phyloP scores from a whole-genome alignment of 2,113 vertebrate genomes.

The Seriola rivoliana region DNA sequence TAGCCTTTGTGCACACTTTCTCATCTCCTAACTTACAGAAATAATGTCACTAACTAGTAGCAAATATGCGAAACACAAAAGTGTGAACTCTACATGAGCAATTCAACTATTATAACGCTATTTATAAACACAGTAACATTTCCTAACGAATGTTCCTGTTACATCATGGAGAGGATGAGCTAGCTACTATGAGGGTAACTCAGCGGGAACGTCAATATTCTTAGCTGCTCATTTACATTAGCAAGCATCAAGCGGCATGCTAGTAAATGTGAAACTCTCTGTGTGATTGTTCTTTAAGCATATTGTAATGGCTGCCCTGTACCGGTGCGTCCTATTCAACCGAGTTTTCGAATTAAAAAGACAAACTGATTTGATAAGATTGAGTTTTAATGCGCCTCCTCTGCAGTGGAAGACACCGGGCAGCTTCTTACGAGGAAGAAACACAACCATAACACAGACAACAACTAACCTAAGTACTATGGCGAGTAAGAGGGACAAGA shows the following conservation, averaged over 20 bases:
- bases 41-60: fast-evolving
- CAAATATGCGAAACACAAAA: not conserved
- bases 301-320: constrained; percentile 33
- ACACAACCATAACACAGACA: not conserved
- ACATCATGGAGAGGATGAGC: not conserved
- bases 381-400: not conserved
- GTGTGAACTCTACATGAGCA: fast-evolving
- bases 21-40: fast-evolving
- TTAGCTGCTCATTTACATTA: not conserved
- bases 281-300: not conserved
- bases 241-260: not conserved
- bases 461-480: not conserved
- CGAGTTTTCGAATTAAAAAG: not conserved
- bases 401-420: not conserved
- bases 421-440: not conserved
- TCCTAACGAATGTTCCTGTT: not conserved
- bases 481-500: not conserved
- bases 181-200: not conserved
- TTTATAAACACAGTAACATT: not conserved
- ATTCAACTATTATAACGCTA: not conserved
- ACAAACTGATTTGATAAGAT: not conserved
- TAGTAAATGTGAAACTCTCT: not conserved
- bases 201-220: not conserved
- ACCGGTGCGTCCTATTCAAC: not conserved
- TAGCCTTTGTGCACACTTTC: not conserved